These are phyloP conservation scores for Scaptomyza pallida DNA, from an alignment of 1,140 invertebrate genomes.

Conservation along the genomic window DNA sequence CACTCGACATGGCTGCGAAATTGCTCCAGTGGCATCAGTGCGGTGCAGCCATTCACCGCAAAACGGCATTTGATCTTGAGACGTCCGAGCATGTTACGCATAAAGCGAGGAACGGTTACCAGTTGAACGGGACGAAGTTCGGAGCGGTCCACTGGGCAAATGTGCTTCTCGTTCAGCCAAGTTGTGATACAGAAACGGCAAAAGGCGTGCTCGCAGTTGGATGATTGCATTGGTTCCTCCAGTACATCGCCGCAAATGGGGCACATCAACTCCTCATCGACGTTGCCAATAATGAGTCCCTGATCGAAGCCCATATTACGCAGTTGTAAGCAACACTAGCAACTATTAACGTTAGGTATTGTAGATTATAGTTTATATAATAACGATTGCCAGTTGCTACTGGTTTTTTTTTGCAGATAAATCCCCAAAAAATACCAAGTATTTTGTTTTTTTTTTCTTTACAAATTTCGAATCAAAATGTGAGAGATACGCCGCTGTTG, in stretches of 20 bases:
- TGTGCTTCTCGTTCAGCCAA: slow-evolving; percentile 58
- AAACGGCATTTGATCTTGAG: slow-evolving; percentile 57
- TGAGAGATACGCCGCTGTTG: slow-evolving; percentile 16
- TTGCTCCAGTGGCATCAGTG: slow-evolving; percentile 38
- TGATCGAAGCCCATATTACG: slow-evolving; percentile 60
- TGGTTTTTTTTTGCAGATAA: slow-evolving; percentile 18
- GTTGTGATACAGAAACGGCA: slow-evolving; percentile 60
- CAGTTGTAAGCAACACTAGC: not conserved
- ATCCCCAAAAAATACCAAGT: slow-evolving; percentile 29
- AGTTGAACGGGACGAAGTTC: slow-evolving; percentile 31
- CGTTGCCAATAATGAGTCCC: slow-evolving; percentile 47
- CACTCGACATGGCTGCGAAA: slow-evolving; percentile 48
- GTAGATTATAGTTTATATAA: not conserved
- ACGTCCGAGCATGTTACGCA: slow-evolving; percentile 65
- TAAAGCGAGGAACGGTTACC: slow-evolving; percentile 46
- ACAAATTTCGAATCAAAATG: slow-evolving; percentile 60
- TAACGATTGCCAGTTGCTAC: not conserved
- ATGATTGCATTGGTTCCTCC: slow-evolving; percentile 62
- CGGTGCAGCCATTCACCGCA: slow-evolving; percentile 38
- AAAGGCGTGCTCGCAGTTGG: slow-evolving; percentile 58
- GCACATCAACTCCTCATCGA: slow-evolving; percentile 65
- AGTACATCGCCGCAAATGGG: slow-evolving; percentile 65
- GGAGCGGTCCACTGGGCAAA: slow-evolving; percentile 60
- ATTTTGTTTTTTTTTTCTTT: slow-evolving; percentile 29
- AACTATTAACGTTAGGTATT: not conserved